Conservation (phyloP, 2,113 vertebrate genomes). For the Rattus rattus region DNA sequence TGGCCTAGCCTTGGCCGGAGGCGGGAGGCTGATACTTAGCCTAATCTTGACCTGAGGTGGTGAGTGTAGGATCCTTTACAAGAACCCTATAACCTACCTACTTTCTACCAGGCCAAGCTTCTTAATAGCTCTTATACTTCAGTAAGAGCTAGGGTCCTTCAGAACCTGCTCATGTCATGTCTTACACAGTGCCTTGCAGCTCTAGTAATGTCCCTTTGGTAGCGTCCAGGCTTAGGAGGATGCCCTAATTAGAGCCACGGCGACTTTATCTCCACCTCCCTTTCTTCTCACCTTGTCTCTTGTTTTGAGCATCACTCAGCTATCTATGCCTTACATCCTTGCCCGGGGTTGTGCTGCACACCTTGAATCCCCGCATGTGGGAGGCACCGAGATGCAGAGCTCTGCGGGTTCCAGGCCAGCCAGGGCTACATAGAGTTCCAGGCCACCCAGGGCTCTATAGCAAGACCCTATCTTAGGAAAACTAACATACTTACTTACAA, state of each 20-base stretch:
- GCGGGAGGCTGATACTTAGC: too few relatives aligned
- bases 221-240: background rate
- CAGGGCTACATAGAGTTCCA: background rate
- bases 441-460: background rate
- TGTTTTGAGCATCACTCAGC: background rate
- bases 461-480: background rate
- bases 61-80: too few relatives aligned
- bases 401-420: background rate
- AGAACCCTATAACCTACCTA: too few relatives aligned
- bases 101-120: too few relatives aligned
- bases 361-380: background rate
- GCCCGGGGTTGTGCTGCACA: background rate
- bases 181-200: background rate
- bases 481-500: background rate
- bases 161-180: background rate
- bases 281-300: background rate
- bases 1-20: too few relatives aligned
- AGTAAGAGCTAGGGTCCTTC: too few relatives aligned
- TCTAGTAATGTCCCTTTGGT: background rate
- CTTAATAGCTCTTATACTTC: too few relatives aligned
- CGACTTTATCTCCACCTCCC: background rate
- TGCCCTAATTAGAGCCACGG: background rate
- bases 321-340: background rate
- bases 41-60: too few relatives aligned
- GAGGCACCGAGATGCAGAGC: background rate